Conservation (phyloP, 2,888 invertebrate genomes). For the Drosophila borborema region DNA sequence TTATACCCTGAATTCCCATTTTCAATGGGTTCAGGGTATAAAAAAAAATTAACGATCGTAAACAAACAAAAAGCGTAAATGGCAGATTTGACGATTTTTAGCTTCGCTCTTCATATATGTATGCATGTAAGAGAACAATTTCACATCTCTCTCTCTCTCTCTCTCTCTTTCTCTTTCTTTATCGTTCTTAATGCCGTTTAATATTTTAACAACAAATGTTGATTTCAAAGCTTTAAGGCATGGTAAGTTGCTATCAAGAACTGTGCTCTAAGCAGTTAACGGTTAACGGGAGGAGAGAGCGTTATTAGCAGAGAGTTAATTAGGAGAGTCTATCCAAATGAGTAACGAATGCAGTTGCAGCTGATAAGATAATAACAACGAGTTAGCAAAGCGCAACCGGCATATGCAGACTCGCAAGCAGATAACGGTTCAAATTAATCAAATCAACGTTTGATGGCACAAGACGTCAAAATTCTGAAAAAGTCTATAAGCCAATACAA, state of each 20-base stretch:
- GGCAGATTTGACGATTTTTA: neutral
- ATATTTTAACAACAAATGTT: no score
- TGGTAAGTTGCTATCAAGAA: slow-evolving; percentile 25
- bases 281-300: neutral
- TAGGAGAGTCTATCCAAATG: neutral
- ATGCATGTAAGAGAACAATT: neutral
- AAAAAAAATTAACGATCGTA: slow-evolving; percentile 28
- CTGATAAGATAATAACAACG: slow-evolving; percentile 31
- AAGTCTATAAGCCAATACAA: slow-evolving; percentile 15
- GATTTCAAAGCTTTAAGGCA: no score
- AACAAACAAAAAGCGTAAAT: slow-evolving; percentile 5
- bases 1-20: no score
- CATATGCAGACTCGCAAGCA: neutral
- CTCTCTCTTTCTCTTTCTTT: neutral
- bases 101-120: neutral
- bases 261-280: slow-evolving; percentile 1
- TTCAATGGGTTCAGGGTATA: no score
- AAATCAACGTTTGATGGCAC: slow-evolving; percentile 28
- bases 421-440: slow-evolving; percentile 34
- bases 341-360: neutral
- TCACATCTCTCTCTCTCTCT: neutral
- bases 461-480: slow-evolving; percentile 46
- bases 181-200: no score
- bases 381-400: no score
- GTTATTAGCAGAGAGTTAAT: neutral